A percentile compares a stretch with the other conserved stretches of the same genome.
phyloP scores from a whole-genome alignment of 1,140 invertebrate species.

The Nilaparvata lugens region DNA sequence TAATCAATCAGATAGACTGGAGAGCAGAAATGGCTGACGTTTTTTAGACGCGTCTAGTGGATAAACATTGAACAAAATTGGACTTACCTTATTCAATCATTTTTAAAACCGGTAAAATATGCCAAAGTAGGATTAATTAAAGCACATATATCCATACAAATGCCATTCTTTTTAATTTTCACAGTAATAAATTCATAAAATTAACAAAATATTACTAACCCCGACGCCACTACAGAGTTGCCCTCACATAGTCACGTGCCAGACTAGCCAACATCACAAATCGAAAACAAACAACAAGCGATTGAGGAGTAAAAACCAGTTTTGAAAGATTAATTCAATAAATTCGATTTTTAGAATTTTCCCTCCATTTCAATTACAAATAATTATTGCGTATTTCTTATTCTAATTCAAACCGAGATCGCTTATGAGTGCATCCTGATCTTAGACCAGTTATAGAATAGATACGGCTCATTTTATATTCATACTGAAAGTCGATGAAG shows the following conservation, averaged over 20 bases:
- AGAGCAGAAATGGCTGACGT: slow-evolving; percentile 3
- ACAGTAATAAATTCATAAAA: not conserved
- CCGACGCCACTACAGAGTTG: slow-evolving; percentile 4
- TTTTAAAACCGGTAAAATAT: not conserved
- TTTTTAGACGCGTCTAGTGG: not conserved
- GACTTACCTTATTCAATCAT: not conserved
- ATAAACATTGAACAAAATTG: not conserved
- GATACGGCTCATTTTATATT: no score
- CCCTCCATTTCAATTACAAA: no score
- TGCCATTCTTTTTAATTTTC: not conserved
- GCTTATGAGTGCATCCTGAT: no score
- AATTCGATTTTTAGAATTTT: no score
- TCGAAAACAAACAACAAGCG: no score
- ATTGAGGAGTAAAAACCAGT: no score
- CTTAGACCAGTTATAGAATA: no score
- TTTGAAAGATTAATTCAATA: no score
- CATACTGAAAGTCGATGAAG: no score
- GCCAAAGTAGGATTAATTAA: not conserved
- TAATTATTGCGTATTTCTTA: no score
- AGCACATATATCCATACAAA: not conserved
- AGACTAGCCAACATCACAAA: no score
- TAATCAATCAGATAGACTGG: not conserved
- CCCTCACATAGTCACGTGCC: not conserved
- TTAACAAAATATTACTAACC: not conserved
- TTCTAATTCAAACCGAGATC: no score